phyloP scores from a whole-genome alignment of 1,140 invertebrate genomes.

The Magallana angulata region DNA sequence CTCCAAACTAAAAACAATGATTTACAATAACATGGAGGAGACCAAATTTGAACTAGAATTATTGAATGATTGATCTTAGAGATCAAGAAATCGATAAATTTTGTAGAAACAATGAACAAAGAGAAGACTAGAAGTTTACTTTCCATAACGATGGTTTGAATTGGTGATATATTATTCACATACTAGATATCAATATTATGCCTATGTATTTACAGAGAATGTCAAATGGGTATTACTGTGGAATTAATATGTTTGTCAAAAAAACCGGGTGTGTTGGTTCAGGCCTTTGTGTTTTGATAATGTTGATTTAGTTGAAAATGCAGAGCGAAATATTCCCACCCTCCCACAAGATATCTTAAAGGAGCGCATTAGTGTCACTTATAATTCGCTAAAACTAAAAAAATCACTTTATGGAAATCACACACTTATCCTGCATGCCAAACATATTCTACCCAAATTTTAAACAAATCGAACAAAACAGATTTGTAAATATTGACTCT shows the following conservation, averaged over 20 bases:
- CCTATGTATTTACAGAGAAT: slow-evolving; percentile 29
- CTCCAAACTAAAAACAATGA: background rate
- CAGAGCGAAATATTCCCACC: slow-evolving; percentile 25
- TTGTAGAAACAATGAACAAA: background rate
- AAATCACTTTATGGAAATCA: slow-evolving; percentile 25
- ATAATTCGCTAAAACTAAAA: slow-evolving; percentile 25
- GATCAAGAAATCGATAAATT: background rate
- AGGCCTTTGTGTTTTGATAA: slow-evolving; percentile 8
- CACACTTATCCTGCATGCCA: slow-evolving; percentile 7
- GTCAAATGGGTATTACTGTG: slow-evolving; percentile 31
- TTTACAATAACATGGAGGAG: slow-evolving; percentile 9
- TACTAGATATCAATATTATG: slow-evolving; percentile 14
- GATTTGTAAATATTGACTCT: slow-evolving; percentile 11
- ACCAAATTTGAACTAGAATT: background rate
- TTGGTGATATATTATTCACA: slow-evolving; percentile 3
- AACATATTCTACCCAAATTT: slow-evolving; percentile 16
- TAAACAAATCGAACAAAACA: slow-evolving; percentile 20
- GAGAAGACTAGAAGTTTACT: background rate
- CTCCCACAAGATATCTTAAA: background rate
- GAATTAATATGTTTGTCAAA: slow-evolving; percentile 37
- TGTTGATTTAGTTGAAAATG: slow-evolving; percentile 34
- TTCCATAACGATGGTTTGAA: background rate
- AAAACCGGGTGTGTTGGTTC: slow-evolving; percentile 1
- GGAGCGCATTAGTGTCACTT: slow-evolving; percentile 28
- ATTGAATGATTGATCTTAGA: slow-evolving; percentile 6